Base-by-base conservation (phyloP, 2,888 invertebrate genomes). In the Esperia sulphurella region DNA sequence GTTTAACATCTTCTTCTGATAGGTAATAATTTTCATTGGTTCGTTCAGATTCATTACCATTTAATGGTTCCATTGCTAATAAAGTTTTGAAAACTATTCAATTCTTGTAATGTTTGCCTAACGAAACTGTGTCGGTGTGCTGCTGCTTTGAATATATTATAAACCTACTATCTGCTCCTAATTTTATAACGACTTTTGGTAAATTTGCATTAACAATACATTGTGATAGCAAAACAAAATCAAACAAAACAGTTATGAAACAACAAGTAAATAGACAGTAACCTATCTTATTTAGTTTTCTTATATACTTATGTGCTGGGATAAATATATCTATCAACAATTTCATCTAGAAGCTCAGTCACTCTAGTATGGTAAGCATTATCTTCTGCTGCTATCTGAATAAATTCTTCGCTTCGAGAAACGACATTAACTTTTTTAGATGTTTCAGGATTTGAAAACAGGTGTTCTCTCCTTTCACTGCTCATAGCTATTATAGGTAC, bases 281-380 rank as follows among this genome's bases (percentile, higher is more conserved):
- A n/a, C 1, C 3, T 35, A n/a, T n/a, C 10, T 35, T 31, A 31
- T 31, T 31, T 31, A 31, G 31, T 31, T 35, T n/a, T n/a, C n/a
- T 35, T 35, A 35, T n/a, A n/a, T n/a, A 35, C 3, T n/a, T n/a
- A 35, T 28, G n/a, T 37, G 40, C 58, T 52, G 6, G 60, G 48
- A 47, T 54, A 62, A 47, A 81, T 56, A 51, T 72, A 91, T 64
- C 76, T 81, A 58, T 92, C 91, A 35, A 92, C 73, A 44, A 93
- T 79, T 66, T 92, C 92, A 50, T 90, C 83, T 12, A 92, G 72
- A 56, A 93, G 70, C 65, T 92, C 92, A 4, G 73, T 79, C 40
- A 92, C 57, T 41, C 91, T 80, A 14, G 65, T 61, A 33, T 81
- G 73, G 63, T 84, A 87, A n/a, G 50, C 53, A 1, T 53, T 49